These are phyloP conservation scores for Zophobas morio DNA, from an alignment of 1,140 invertebrate genomes.

Conservation along the genomic window DNA sequence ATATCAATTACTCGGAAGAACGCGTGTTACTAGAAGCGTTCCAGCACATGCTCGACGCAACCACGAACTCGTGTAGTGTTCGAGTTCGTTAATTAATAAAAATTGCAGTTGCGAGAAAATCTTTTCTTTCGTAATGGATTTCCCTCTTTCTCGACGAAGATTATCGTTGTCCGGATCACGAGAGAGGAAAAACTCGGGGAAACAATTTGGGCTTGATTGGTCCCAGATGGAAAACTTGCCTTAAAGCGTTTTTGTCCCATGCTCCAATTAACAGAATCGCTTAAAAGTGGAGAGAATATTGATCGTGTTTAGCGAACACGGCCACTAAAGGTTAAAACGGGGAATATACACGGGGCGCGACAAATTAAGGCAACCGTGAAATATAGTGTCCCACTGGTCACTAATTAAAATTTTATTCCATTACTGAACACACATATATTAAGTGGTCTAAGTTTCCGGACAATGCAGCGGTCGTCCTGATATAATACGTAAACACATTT, in stretches of 20 bases:
- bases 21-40: background rate
- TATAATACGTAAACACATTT: too few relatives aligned
- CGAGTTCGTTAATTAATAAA: background rate
- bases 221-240: constrained; percentile 36
- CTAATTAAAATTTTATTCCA: too few relatives aligned
- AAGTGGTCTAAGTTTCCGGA: too few relatives aligned
- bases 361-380: too few relatives aligned
- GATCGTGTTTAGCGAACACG: constrained; percentile 43
- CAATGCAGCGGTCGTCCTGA: too few relatives aligned
- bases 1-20: background rate
- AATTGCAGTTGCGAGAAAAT: background rate
- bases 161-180: background rate
- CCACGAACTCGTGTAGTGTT: background rate
- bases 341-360: background rate
- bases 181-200: background rate
- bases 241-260: constrained; percentile 22
- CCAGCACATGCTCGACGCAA: background rate
- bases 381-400: too few relatives aligned
- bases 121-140: background rate
- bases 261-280: constrained; percentile 40
- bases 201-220: constrained; percentile 15
- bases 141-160: background rate
- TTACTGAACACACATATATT: too few relatives aligned
- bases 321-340: constrained; percentile 24
- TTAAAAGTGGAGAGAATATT: constrained; percentile 26